A percentile compares a stretch with the other conserved stretches of the same genome.
These are phyloP conservation scores for Drosophila insularis DNA, from an alignment of 1,140 invertebrate genomes.

Conservation along the genomic window DNA sequence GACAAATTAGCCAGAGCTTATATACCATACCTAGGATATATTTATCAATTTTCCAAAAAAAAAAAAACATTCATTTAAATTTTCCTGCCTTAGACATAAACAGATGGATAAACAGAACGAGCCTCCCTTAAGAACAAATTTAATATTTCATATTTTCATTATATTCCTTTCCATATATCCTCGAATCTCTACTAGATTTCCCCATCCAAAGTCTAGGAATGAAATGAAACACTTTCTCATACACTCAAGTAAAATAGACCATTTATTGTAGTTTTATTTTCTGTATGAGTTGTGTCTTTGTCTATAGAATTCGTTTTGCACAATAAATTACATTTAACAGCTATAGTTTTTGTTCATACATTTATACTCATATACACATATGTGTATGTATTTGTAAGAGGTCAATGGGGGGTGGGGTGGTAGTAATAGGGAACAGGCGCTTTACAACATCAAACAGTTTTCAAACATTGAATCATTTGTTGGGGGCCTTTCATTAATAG, in stretches of 20 bases:
- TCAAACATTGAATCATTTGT: conserved; percentile 31
- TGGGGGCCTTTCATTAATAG: conserved; percentile 12
- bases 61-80: too few species aligned
- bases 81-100: too few species aligned
- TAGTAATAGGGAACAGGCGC: not conserved
- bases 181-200: not conserved
- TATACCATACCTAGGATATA: too few species aligned
- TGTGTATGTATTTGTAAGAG: not conserved
- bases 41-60: too few species aligned
- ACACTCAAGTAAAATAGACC: conserved; percentile 68
- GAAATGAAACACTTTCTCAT: conserved; percentile 30
- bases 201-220: not conserved
- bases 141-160: too few species aligned
- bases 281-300: conserved; percentile 19
- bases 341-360: conserved; percentile 13
- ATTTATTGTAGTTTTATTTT: conserved; percentile 56
- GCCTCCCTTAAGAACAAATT: too few species aligned
- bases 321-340: conserved; percentile 43
- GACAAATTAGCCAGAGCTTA: too few species aligned
- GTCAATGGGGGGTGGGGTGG: too few species aligned
- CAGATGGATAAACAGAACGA: too few species aligned
- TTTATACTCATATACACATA: conserved; percentile 15
- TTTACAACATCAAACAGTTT: conserved; percentile 61
- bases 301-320: conserved; percentile 19
- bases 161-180: too few species aligned